phyloP scores from a whole-genome alignment of 2,113 vertebrate species.

The Ammodytes marinus region DNA sequence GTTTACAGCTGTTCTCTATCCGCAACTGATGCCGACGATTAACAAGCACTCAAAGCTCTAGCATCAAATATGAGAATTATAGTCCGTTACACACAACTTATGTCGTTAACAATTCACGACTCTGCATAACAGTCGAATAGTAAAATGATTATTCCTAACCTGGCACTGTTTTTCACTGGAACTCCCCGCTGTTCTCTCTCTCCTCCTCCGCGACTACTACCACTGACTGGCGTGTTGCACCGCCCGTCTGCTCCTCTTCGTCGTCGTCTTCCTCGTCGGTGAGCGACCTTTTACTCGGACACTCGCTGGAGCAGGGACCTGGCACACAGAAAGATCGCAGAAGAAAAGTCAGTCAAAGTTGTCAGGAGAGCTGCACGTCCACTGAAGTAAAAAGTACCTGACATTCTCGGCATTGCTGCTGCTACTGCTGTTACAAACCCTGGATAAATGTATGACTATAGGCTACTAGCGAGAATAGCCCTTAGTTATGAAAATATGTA shows the following conservation, averaged over 20 bases:
- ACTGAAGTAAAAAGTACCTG: constrained; percentile 21
- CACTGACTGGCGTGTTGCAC: constrained; percentile 75
- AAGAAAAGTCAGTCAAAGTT: constrained; percentile 1
- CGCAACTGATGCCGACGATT: neutral
- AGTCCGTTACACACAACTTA: neutral
- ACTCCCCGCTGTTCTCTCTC: constrained; percentile 84
- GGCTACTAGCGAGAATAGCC: neutral
- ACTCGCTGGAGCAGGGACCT: constrained; percentile 67
- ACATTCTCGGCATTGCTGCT: neutral
- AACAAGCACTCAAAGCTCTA: neutral
- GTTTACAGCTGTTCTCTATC: neutral
- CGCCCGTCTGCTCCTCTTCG: constrained; percentile 60
- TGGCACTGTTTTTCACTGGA: constrained; percentile 79
- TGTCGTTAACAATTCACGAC: accelerated
- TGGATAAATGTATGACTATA: neutral
- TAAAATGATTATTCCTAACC: constrained; percentile 51
- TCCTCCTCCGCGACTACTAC: constrained; percentile 85
- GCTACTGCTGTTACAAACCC: no score
- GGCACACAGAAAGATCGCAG: constrained; percentile 1
- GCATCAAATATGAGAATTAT: neutral
- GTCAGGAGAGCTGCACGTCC: constrained; percentile 37
- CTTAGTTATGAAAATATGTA: neutral
- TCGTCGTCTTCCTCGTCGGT: constrained; percentile 82
- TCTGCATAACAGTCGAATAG: accelerated
- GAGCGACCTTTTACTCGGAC: constrained; percentile 88